Base-by-base conservation (phyloP, 2,113 vertebrate species). In the Pandion haliaetus region DNA sequence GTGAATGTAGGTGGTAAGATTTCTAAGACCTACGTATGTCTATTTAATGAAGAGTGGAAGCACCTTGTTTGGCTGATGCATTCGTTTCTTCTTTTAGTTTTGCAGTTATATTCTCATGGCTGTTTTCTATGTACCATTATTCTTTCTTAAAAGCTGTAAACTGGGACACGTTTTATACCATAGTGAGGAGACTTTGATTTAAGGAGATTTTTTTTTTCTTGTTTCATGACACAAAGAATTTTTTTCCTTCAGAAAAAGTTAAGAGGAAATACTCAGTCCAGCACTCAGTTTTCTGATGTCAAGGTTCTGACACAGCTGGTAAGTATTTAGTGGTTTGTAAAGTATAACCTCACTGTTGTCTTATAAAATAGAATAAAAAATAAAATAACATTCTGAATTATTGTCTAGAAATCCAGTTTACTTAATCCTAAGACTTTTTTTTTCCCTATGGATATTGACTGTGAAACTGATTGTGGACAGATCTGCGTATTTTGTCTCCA, bases 251-350 rank as follows among this genome's bases (percentile, higher is more conserved):
- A 99, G 99, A 99, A 98, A 97, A 99, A 98, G 94, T 98, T 81
- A 96, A 98, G 93, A 96, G 98, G 95, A 96, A 95, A 54, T 95
- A 95, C 36, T 94, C 97, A 97, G 59, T 81, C 83, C 66, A 49
- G 76, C 84, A 34, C 25, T 91, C 98, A 98, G 80, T 93, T 93
- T 47, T 97, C 98, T 91, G 97, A 97, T 76, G 97, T 98, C 82
- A 98, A 98, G 86, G 94, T 99, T 95, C 97, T 99, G 62, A 96
- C 98, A 49, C 97, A 98, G 29, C 93, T 98, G 95, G 99, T 99
- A 98, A 99, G 98, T 97, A 92, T 92, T 67, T 18, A 50, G 28
- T 74, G 23, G 24, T 36, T 91, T 86, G 17, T 45, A 29, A 79
- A 74, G 25, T 57, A 34, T 34, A 52, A 63, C 5, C 9, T 47